phyloP scores from a whole-genome alignment of 2,888 invertebrate species.

The Rhaphigaster nebulosa region DNA sequence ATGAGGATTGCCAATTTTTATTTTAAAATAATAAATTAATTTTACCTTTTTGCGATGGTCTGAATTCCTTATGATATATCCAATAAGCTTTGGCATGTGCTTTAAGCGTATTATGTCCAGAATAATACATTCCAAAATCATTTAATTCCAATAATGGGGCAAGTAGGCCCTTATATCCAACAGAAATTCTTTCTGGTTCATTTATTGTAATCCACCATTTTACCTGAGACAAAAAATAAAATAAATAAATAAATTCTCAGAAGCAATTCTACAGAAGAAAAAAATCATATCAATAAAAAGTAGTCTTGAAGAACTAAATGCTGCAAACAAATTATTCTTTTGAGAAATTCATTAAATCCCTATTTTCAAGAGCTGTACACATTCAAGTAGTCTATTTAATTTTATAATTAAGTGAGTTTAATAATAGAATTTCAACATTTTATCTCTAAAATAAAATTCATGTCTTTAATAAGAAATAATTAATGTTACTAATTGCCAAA shows the following conservation, averaged over 20 bases:
- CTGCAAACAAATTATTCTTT: too few relatives aligned
- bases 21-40: slow-evolving; percentile 34
- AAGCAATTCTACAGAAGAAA: neutral
- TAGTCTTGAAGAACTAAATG: neutral
- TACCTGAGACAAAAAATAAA: slow-evolving; percentile 66
- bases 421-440: too few relatives aligned
- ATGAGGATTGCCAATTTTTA: too few relatives aligned
- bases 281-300: neutral
- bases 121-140: slow-evolving; percentile 75
- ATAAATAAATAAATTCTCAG: neutral
- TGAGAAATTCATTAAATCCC: too few relatives aligned
- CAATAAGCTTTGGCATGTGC: slow-evolving; percentile 78
- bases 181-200: slow-evolving; percentile 70
- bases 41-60: slow-evolving; percentile 71
- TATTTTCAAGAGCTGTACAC: too few relatives aligned
- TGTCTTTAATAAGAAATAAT: too few relatives aligned
- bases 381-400: too few relatives aligned
- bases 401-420: too few relatives aligned
- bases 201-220: slow-evolving; percentile 79
- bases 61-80: slow-evolving; percentile 74
- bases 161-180: slow-evolving; percentile 65
- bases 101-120: slow-evolving; percentile 75
- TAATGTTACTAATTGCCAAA: too few relatives aligned
- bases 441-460: too few relatives aligned
- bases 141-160: slow-evolving; percentile 69